Base-by-base conservation (phyloP, 2,797 vertebrate species). In the Falco rusticolus region DNA sequence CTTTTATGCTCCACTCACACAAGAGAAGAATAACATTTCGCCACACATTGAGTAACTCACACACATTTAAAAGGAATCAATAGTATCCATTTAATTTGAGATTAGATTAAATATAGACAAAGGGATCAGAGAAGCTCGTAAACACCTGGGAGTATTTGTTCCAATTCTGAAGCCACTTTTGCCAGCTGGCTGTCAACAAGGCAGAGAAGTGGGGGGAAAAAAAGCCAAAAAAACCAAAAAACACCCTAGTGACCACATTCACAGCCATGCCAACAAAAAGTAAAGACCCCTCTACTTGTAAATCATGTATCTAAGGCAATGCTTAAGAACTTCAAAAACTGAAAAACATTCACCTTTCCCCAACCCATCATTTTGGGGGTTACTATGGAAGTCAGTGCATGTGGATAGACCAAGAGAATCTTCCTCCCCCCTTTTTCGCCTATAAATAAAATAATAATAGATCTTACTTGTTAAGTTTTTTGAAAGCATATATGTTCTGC, bases 81-180 rank as follows among this genome's bases (percentile, higher is more conserved):
- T 94, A 97, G 81, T 87, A 98, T 96, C 97, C 96, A 93, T 88
- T 98, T 97, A 97, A 98, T 96, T 91, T 87, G 60, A 96, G 93
- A 98, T 97, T 97, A 97, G 96, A 97, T 97, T 97, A 98, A 97
- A 94, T 89, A 94, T 16, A 65, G 97, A 96, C 95, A 98, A 93
- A 97, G 71, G 50, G 21, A 95, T 81, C 85, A 94, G 64, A 96
- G 79, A 92, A 77, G 87, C 56, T 93, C 88, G 22, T 84, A 93
- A 96, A 96, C 87, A 96, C 89, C 60, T 94, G 89, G 86, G 77
- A 95, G 69, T 80, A 95, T 69, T 81, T 70, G 70, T 61, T 70
- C 90, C 93, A 45, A 25, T 90, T 93, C 79, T 74, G 69, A 94
- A 90, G 39, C 79, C 47, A 71, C 84, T 92, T 93, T 72, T 91